A percentile compares a stretch with the other conserved stretches of the same genome.
Evolutionary conservation across 64 coral and sea anemone genomes (phyloP).

Genomic region (Exaiptasia diaphana): DNA sequence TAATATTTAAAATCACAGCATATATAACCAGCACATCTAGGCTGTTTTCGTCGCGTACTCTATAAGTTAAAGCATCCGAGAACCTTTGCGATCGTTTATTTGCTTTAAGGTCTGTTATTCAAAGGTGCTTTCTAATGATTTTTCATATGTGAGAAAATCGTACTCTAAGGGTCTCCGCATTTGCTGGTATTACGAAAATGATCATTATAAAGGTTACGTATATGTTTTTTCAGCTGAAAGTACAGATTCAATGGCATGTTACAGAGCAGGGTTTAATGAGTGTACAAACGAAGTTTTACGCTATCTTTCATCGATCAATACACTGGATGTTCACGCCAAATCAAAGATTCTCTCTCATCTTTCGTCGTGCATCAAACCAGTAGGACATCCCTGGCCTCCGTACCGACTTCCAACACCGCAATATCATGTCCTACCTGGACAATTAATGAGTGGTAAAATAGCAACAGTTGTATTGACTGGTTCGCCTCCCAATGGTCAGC

Average conservation of each 20-base stretch:
- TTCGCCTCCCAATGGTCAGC: no score
- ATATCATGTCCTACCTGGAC: conserved; percentile 29
- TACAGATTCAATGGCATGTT: conserved; percentile 64
- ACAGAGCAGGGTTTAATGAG: conserved; percentile 88
- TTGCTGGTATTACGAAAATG: neutral
- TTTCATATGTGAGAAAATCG: neutral
- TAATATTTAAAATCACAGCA: neutral
- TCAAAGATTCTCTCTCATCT: conserved; percentile 74
- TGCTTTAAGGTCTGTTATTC: neutral
- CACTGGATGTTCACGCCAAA: conserved; percentile 57
- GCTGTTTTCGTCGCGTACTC: neutral
- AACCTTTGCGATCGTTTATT: neutral
- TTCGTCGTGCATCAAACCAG: conserved; percentile 56
- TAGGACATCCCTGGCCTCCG: neutral
- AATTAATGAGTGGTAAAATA: conserved; percentile 73
- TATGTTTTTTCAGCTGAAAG: conserved; percentile 12
- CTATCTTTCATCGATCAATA: conserved; percentile 60
- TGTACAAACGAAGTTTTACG: conserved; percentile 79
- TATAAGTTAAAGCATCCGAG: neutral
- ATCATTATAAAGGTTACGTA: neutral
- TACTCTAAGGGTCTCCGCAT: neutral
- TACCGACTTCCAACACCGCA: conserved; percentile 24
- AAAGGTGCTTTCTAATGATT: neutral
- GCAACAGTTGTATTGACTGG: no score
- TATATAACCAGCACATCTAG: neutral